phyloP scores from a whole-genome alignment of 2,797 vertebrate genomes.

The Anniella stebbinsi region DNA sequence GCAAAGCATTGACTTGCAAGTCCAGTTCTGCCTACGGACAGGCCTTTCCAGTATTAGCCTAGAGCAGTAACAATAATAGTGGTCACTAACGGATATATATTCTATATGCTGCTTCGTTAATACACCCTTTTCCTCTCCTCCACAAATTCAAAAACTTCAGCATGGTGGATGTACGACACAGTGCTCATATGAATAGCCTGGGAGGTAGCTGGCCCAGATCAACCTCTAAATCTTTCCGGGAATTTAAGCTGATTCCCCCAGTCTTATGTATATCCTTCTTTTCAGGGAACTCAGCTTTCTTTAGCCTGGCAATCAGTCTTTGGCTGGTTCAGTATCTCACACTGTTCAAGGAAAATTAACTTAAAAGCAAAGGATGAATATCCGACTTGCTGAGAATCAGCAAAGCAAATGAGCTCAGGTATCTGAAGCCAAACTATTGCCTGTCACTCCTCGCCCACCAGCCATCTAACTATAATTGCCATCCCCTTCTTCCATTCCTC shows the following conservation, averaged over 20 bases:
- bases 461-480: neutral
- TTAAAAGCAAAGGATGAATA: neutral
- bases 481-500: neutral
- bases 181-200: neutral
- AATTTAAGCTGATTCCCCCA: slow-evolving; percentile 37
- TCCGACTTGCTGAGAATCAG: neutral
- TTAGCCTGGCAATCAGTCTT: slow-evolving; percentile 10
- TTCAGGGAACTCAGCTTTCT: slow-evolving; percentile 8
- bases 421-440: neutral
- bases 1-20: too few relatives aligned
- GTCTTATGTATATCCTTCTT: neutral
- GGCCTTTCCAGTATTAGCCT: too few relatives aligned
- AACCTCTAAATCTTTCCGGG: slow-evolving; percentile 8
- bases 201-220: neutral
- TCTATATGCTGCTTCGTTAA: slow-evolving; percentile 42
- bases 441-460: neutral
- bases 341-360: neutral
- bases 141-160: slow-evolving; percentile 48
- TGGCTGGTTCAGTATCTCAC: neutral
- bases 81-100: neutral
- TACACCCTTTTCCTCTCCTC: neutral
- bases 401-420: neutral
- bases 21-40: too few relatives aligned
- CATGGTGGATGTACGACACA: slow-evolving; percentile 12
- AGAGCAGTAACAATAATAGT: neutral